phyloP scores from a whole-genome alignment of 2,888 invertebrate species.

The Adela reaumurella region DNA sequence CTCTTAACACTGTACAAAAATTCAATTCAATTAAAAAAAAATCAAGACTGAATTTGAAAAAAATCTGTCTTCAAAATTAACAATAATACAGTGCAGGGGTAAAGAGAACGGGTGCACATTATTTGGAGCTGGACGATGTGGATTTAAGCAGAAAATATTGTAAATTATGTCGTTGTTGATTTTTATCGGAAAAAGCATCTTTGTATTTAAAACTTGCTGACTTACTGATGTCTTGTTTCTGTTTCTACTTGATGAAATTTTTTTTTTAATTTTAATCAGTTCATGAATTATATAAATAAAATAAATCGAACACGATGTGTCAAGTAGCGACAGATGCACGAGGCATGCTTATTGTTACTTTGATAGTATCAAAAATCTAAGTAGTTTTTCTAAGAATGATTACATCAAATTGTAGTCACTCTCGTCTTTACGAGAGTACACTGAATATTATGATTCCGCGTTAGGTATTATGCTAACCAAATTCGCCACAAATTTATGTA shows the following conservation, averaged over 20 bases:
- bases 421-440: neutral
- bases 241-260: neutral
- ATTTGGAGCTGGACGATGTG: neutral
- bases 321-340: neutral
- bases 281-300: too few species aligned
- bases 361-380: neutral
- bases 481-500: slow-evolving; percentile 34
- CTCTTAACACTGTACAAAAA: slow-evolving; percentile 48
- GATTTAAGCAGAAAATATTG: neutral
- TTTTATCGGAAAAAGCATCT: neutral
- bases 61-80: slow-evolving; percentile 21
- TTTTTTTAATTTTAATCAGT: too few species aligned
- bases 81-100: slow-evolving; percentile 48
- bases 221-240: neutral
- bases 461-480: neutral
- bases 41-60: slow-evolving; percentile 16
- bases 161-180: neutral
- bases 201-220: neutral
- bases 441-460: neutral
- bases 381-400: neutral
- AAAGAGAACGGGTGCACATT: slow-evolving; percentile 35
- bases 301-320: too few species aligned
- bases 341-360: neutral
- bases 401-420: too few species aligned
- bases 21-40: slow-evolving; percentile 1